Conservation (phyloP, 1,140 invertebrate genomes). For the Heliothis virescens region DNA sequence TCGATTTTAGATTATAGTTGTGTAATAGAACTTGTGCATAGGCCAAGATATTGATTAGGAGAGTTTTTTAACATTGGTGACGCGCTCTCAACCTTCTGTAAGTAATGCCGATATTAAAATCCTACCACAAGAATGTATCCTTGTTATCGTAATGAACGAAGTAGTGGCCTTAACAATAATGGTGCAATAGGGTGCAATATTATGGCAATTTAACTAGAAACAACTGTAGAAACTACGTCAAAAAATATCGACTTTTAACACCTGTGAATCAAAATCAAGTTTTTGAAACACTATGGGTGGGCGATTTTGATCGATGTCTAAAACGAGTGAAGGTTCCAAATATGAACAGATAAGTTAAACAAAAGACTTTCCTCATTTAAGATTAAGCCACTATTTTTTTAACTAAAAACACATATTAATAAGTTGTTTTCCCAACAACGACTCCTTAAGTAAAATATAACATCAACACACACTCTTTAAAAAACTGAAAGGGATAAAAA, state of each 20-base stretch:
- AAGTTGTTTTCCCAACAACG: too few species aligned
- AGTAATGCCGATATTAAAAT: slow-evolving; percentile 6
- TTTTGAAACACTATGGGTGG: too few species aligned
- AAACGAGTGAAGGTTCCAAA: too few species aligned
- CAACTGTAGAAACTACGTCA: background rate
- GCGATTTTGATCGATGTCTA: too few species aligned
- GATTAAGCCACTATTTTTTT: too few species aligned
- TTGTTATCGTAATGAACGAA: background rate
- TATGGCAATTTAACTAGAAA: background rate
- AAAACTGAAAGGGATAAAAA: too few species aligned
- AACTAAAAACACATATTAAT: too few species aligned
- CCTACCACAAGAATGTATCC: background rate
- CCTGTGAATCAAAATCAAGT: too few species aligned
- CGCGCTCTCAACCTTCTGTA: background rate
- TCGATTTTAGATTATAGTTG: background rate
- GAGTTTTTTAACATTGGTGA: slow-evolving; percentile 1
- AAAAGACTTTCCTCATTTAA: too few species aligned
- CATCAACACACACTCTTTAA: background rate
- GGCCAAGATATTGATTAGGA: slow-evolving; percentile 14
- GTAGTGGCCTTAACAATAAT: background rate
- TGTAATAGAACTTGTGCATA: slow-evolving; percentile 9
- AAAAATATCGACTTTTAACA: background rate
- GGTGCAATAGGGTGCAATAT: background rate
- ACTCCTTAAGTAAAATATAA: too few species aligned
- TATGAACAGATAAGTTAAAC: too few species aligned